phyloP scores from a whole-genome alignment of 1,140 invertebrate genomes.

The Drosophila baimaii region DNA sequence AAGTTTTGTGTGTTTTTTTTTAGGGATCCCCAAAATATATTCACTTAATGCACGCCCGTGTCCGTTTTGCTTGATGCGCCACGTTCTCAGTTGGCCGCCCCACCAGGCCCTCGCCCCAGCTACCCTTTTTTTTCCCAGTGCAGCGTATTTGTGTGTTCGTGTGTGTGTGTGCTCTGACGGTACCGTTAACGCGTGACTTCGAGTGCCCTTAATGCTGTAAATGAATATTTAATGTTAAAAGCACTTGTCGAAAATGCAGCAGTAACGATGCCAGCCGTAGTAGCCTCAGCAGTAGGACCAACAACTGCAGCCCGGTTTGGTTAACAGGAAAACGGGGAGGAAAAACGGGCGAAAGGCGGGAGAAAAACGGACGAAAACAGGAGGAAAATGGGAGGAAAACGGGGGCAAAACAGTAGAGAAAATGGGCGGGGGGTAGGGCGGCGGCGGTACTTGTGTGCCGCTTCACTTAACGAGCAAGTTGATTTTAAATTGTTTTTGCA shows the following conservation, averaged over 20 bases:
- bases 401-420: background rate
- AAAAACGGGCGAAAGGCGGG: background rate
- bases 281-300: slow-evolving; percentile 46
- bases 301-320: slow-evolving; percentile 54
- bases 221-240: slow-evolving; percentile 84
- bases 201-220: slow-evolving; percentile 83
- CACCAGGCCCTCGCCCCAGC: background rate
- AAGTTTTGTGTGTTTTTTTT: slow-evolving; percentile 37
- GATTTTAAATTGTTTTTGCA: slow-evolving; percentile 83
- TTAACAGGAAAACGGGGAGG: slow-evolving; percentile 27
- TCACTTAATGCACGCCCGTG: slow-evolving; percentile 77
- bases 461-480: slow-evolving; percentile 81
- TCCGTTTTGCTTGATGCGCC: slow-evolving; percentile 80
- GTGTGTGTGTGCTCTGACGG: slow-evolving; percentile 36
- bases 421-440: slow-evolving; percentile 13
- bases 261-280: slow-evolving; percentile 46
- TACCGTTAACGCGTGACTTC: slow-evolving; percentile 81
- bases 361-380: slow-evolving; percentile 5
- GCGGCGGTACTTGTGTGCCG: slow-evolving; percentile 48
- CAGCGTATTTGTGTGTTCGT: slow-evolving; percentile 32
- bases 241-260: slow-evolving; percentile 82
- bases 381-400: too few relatives aligned
- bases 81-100: slow-evolving; percentile 63
- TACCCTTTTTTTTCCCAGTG: slow-evolving; percentile 10
- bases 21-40: slow-evolving; percentile 58